Evolutionary conservation across 2,113 vertebrate genomes (phyloP).

Genomic region (Rhinolophus sinicus): DNA sequence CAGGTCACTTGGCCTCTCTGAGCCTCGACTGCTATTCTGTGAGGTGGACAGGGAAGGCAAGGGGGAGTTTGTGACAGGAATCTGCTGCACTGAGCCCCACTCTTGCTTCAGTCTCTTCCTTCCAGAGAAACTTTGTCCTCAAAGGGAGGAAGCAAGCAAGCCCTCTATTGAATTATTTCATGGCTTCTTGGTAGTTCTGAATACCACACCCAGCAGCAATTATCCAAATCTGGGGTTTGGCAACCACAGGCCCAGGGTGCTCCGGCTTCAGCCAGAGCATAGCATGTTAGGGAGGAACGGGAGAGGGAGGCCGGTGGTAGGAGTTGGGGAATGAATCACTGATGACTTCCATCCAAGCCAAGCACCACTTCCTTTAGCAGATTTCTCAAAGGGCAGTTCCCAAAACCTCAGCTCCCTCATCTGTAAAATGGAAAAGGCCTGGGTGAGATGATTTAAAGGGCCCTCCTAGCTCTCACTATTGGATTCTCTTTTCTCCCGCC

Average conservation of each 20-base stretch:
- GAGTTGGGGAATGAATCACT: not conserved
- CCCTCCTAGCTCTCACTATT: not conserved
- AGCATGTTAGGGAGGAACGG: fast-evolving
- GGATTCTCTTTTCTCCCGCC: not conserved
- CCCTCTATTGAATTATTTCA: not conserved
- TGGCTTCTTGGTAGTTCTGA: not conserved
- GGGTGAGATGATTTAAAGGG: not conserved
- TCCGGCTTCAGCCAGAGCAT: not conserved
- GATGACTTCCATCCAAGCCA: not conserved
- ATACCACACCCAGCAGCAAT: not conserved
- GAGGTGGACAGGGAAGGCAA: not conserved
- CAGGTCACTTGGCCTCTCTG: not conserved
- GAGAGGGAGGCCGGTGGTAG: not conserved
- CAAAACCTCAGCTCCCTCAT: not conserved
- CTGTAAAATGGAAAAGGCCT: not conserved
- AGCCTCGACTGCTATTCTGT: not conserved
- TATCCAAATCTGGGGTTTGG: not conserved
- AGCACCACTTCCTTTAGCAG: not conserved
- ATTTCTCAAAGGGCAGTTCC: not conserved
- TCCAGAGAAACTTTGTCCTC: not conserved
- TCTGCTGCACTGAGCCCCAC: not conserved
- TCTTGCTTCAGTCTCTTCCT: not conserved
- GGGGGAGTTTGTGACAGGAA: not conserved
- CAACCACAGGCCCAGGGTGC: not conserved
- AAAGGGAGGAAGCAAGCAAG: not conserved